These are phyloP conservation scores for Metallyticus violacea DNA, from an alignment of 2,888 invertebrate genomes.

Conservation along the genomic window DNA sequence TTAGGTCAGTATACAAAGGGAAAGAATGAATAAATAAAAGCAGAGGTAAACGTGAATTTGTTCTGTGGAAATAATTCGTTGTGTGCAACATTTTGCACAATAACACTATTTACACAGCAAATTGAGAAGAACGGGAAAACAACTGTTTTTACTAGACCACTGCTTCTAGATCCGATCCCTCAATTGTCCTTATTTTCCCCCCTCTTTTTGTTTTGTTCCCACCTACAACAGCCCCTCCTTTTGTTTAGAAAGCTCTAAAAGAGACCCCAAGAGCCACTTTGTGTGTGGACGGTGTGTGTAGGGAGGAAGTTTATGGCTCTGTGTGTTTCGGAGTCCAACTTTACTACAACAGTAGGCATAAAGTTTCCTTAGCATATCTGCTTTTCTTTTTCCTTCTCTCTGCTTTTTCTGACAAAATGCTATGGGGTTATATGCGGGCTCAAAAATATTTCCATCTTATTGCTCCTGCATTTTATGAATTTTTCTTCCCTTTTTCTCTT, in stretches of 20 bases:
- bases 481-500: not conserved
- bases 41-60: too few species aligned
- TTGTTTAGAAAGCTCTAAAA: not conserved
- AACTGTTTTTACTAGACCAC: not conserved
- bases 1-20: too few species aligned
- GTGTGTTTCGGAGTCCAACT: not conserved
- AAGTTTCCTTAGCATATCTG: not conserved
- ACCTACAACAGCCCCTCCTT: not conserved
- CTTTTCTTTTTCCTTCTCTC: not conserved
- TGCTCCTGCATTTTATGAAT: not conserved
- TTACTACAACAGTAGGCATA: not conserved
- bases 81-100: too few species aligned
- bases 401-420: not conserved
- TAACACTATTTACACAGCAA: too few species aligned
- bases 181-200: not conserved
- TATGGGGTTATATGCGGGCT: not conserved
- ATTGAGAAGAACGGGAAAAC: too few species aligned
- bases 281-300: too few species aligned
- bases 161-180: not conserved
- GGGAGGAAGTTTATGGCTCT: not conserved
- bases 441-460: too few species aligned
- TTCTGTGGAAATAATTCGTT: too few species aligned
- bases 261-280: not conserved
- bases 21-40: too few species aligned
- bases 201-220: not conserved